Conservation (phyloP, 2,797 vertebrate species). For the Squalus acanthias region DNA sequence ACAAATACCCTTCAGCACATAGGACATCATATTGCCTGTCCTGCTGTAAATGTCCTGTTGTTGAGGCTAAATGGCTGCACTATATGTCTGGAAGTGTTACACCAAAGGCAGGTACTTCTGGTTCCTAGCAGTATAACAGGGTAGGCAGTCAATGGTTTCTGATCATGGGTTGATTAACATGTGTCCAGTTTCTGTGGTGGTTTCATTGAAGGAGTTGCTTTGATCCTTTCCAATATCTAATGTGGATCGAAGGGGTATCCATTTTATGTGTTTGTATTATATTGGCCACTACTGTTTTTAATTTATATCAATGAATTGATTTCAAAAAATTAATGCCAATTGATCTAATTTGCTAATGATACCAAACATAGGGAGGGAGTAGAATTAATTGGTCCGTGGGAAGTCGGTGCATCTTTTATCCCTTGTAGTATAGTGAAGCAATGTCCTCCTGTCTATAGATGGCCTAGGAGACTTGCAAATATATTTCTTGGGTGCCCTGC, state of each 20-base stretch:
- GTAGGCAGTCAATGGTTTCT: neutral
- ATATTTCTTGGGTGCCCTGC: neutral
- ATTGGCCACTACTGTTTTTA: neutral
- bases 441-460: neutral
- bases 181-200: neutral
- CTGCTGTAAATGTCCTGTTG: neutral
- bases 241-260: neutral
- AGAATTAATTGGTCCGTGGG: neutral
- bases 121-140: neutral
- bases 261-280: neutral
- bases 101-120: neutral
- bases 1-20: neutral
- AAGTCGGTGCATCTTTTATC: neutral
- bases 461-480: neutral
- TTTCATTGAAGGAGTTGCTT: neutral
- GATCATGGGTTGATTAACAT: neutral
- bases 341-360: neutral
- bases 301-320: neutral
- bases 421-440: neutral
- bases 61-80: neutral
- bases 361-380: neutral
- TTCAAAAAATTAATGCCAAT: neutral
- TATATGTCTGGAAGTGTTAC: neutral
- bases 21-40: neutral
- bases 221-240: neutral